Conservation (phyloP, 2,113 vertebrate genomes). For the Oncorhynchus tshawytscha region DNA sequence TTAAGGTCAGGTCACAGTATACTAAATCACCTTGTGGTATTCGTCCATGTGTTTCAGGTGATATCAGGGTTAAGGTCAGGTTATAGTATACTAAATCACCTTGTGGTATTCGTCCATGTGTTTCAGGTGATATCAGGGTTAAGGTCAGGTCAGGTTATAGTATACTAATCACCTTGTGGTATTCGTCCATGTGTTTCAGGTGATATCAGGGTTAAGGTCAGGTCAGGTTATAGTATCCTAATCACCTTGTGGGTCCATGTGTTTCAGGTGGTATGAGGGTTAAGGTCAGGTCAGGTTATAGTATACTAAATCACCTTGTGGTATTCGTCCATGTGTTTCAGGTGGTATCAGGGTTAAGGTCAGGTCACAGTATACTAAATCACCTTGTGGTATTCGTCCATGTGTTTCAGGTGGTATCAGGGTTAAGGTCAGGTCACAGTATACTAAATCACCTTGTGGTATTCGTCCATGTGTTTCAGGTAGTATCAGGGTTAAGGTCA, state of each 20-base stretch:
- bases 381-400: constrained; percentile 97
- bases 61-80: constrained; percentile 25
- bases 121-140: constrained; percentile 80
- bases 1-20: not conserved
- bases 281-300: no score
- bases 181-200: constrained; percentile 95
- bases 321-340: constrained; percentile 95
- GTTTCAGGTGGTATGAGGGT: constrained; percentile 81
- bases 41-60: constrained; percentile 97
- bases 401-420: constrained; percentile 86
- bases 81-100: constrained; percentile 63
- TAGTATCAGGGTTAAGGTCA: constrained; percentile 62
- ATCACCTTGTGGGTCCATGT: constrained; percentile 96
- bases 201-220: constrained; percentile 62
- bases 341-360: constrained; percentile 67
- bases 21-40: constrained; percentile 86
- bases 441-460: constrained; percentile 83
- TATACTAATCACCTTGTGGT: constrained; percentile 83
- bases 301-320: constrained; percentile 81
- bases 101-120: constrained; percentile 97
- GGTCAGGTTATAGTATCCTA: not conserved
- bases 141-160: no score
- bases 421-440: not conserved
- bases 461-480: constrained; percentile 95
- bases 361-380: constrained; percentile 5